Conservation (phyloP, 1,140 invertebrate genomes). For the Wiebesia pumilae region DNA sequence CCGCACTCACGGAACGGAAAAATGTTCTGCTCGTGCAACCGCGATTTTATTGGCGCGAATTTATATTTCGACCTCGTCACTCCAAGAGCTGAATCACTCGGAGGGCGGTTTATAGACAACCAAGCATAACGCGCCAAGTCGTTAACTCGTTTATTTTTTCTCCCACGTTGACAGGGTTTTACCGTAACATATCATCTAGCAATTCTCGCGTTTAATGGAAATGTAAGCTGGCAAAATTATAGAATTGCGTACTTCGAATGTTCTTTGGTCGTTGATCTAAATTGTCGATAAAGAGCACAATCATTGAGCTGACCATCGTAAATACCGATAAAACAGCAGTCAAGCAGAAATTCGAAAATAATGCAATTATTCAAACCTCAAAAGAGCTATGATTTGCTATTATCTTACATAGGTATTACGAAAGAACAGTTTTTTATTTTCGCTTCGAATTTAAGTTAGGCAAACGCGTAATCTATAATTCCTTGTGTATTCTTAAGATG, state of each 20-base stretch:
- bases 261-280: background rate
- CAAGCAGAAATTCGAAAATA: too few relatives aligned
- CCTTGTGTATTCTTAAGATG: too few relatives aligned
- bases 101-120: background rate
- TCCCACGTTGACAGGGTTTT: background rate
- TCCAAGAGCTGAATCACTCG: background rate
- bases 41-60: conserved; percentile 28
- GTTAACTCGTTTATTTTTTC: background rate
- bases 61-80: background rate
- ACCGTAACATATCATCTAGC: background rate
- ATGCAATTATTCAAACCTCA: too few relatives aligned
- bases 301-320: background rate
- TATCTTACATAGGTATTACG: too few relatives aligned
- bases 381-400: too few relatives aligned
- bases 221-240: background rate
- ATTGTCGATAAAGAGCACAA: background rate
- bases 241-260: background rate
- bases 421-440: too few relatives aligned
- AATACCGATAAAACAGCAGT: background rate
- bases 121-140: background rate
- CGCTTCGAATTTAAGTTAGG: too few relatives aligned
- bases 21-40: conserved; percentile 14
- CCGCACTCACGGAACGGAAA: conserved; percentile 40
- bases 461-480: too few relatives aligned
- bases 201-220: background rate